These are phyloP conservation scores for Ficedula albicollis DNA, from an alignment of 2,797 vertebrate genomes.

Conservation along the genomic window DNA sequence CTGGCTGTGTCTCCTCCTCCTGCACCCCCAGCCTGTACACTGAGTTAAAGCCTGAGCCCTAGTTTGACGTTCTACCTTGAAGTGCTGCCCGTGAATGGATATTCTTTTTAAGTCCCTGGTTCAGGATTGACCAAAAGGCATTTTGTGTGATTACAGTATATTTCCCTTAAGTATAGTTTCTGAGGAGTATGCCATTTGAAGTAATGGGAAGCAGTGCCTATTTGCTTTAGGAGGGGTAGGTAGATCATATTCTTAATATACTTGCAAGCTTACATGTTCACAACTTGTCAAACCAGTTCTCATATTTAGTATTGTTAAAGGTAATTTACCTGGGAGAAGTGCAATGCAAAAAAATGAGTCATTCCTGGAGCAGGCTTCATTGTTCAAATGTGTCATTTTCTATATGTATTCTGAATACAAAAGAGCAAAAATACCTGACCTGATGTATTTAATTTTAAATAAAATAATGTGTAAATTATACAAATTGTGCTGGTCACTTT, in stretches of 20 bases:
- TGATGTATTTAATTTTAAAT: background rate
- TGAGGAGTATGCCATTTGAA: background rate
- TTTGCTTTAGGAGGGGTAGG: background rate
- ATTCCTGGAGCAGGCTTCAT: background rate
- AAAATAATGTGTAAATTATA: background rate
- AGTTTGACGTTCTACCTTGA: background rate
- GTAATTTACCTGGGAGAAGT: background rate
- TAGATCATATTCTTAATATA: background rate
- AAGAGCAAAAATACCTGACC: rapidly evolving
- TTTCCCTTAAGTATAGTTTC: background rate
- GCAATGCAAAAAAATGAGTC: background rate
- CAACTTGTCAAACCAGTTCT: background rate
- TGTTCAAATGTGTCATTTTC: background rate
- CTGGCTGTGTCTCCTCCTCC: no score
- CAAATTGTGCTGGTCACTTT: background rate
- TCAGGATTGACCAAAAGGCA: background rate
- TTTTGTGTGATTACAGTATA: background rate
- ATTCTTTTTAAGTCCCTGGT: background rate
- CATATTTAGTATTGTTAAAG: constrained; percentile 12
- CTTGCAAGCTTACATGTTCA: background rate
- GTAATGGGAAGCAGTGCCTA: background rate
- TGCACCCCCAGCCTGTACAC: background rate
- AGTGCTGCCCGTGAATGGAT: background rate
- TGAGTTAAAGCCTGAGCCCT: background rate
- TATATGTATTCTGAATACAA: background rate